Evolutionary conservation across 2,888 invertebrate genomes (phyloP).

Genomic region (Pseudeuparius sepicola): DNA sequence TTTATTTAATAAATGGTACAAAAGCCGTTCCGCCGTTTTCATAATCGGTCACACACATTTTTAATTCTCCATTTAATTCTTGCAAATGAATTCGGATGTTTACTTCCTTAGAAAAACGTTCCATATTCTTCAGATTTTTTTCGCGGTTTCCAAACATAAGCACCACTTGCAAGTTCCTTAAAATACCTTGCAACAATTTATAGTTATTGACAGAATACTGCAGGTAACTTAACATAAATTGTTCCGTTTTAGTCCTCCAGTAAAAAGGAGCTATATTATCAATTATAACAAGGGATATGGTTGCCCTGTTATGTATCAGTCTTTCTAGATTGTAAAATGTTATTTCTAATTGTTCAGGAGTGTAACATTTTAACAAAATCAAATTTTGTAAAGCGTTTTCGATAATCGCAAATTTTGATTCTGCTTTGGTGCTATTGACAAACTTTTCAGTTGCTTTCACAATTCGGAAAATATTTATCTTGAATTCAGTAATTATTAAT

Average conservation of each 20-base stretch:
- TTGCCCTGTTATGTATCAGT: constrained; percentile 24
- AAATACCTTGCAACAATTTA: constrained; percentile 21
- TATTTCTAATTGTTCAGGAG: constrained; percentile 26
- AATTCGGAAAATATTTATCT: constrained; percentile 28
- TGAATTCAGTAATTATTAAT: constrained; percentile 27
- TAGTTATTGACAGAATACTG: constrained; percentile 24
- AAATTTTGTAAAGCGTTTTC: constrained; percentile 27
- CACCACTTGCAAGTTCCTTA: constrained; percentile 26
- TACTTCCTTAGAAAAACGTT: too few relatives aligned
- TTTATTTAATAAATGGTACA: too few relatives aligned
- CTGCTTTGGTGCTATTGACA: too few relatives aligned
- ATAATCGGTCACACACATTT: too few relatives aligned
- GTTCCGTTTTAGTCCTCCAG: constrained; percentile 25
- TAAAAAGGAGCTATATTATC: constrained; percentile 30
- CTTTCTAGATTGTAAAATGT: constrained; percentile 28
- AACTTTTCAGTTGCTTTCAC: constrained; percentile 27
- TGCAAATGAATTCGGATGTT: too few relatives aligned
- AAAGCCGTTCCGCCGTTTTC: too few relatives aligned
- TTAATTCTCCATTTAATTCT: too few relatives aligned
- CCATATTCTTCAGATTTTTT: too few relatives aligned
- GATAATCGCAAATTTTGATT: constrained; percentile 22
- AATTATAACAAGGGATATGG: constrained; percentile 25
- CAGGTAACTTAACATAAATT: constrained; percentile 24
- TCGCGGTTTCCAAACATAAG: constrained; percentile 28
- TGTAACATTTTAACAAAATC: constrained; percentile 27